Percentiles rank a stretch among this genome's conserved stretches.
phyloP scores from a whole-genome alignment of 2,888 invertebrate genomes.

The Leptopilina drosophilae region DNA sequence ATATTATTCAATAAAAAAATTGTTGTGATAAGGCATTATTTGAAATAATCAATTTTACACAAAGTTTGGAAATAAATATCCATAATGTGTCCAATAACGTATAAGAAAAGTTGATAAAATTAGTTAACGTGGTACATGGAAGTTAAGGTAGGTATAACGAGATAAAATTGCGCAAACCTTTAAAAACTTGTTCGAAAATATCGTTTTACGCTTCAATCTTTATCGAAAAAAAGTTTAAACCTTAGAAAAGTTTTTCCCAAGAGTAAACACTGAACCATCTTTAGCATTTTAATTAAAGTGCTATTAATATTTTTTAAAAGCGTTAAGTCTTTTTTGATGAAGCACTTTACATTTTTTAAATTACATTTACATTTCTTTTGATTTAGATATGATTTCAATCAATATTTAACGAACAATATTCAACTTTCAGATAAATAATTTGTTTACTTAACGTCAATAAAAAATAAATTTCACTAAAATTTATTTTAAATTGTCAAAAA shows the following conservation, averaged over 20 bases:
- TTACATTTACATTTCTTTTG: constrained; percentile 1
- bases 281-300: constrained; percentile 14
- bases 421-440: neutral
- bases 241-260: neutral
- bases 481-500: too few species aligned
- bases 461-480: neutral
- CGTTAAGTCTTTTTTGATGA: neutral
- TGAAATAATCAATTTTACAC: too few species aligned
- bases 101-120: too few species aligned
- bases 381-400: neutral
- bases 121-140: too few species aligned
- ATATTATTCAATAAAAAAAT: too few species aligned
- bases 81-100: too few species aligned
- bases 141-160: neutral
- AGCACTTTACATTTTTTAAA: neutral
- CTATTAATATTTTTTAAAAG: neutral
- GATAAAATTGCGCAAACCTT: constrained; percentile 3
- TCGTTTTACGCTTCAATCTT: neutral
- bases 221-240: constrained; percentile 1
- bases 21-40: too few species aligned
- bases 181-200: constrained; percentile 3
- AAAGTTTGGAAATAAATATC: too few species aligned
- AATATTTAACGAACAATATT: neutral
- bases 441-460: neutral
- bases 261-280: constrained; percentile 5